These are phyloP conservation scores for Carduelis carduelis DNA, from an alignment of 2,797 vertebrate genomes.

Conservation along the genomic window DNA sequence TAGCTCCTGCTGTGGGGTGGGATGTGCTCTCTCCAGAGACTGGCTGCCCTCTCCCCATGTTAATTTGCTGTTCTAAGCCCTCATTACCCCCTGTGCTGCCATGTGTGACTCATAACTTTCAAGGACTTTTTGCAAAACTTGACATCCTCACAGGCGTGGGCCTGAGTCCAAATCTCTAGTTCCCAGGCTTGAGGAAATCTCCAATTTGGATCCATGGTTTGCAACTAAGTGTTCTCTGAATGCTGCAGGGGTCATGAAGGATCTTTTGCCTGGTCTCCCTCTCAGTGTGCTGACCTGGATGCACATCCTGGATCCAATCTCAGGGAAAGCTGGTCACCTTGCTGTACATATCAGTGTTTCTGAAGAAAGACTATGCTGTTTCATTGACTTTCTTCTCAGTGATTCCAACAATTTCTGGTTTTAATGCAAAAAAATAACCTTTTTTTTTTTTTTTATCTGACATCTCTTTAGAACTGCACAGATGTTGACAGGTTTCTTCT, in stretches of 20 bases:
- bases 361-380: constrained; percentile 44
- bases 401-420: background rate
- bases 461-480: background rate
- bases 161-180: background rate
- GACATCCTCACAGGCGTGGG: background rate
- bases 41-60: background rate
- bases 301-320: constrained; percentile 58
- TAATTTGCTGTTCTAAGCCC: background rate
- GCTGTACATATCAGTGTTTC: constrained; percentile 51
- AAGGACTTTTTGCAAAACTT: constrained; percentile 9
- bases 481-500: background rate
- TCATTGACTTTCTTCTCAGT: constrained; percentile 42
- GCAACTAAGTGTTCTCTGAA: constrained; percentile 57
- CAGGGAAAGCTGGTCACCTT: constrained; percentile 56
- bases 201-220: constrained; percentile 46
- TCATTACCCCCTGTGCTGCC: background rate
- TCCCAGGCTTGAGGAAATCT: background rate
- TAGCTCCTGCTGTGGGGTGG: background rate
- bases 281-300: constrained; percentile 39
- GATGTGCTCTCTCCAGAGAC: background rate
- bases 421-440: constrained; percentile 2
- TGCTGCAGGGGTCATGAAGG: constrained; percentile 46
- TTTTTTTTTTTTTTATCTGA: background rate
- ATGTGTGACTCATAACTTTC: background rate
- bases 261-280: constrained; percentile 43